A percentile compares a stretch with the other conserved stretches of the same genome.
Conservation (phyloP, 2,797 vertebrate genomes). For the Protonibea diacanthus region DNA sequence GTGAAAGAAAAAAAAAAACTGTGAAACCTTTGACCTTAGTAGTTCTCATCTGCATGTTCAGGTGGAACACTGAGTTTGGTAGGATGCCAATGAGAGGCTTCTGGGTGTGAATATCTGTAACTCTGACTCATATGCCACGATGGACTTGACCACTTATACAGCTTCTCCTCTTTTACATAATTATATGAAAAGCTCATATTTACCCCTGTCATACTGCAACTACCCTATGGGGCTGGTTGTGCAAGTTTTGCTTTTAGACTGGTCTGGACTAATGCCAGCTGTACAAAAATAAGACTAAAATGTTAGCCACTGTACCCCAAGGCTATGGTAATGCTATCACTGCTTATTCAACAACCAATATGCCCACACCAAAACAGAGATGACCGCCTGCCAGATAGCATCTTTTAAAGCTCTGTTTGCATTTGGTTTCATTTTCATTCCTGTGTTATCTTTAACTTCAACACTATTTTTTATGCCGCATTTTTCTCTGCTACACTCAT, state of each 20-base stretch:
- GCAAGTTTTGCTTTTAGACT: neutral
- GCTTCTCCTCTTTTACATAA: neutral
- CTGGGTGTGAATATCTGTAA: constrained; percentile 22
- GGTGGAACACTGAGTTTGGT: neutral
- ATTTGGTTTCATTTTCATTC: neutral
- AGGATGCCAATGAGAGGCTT: constrained; percentile 9
- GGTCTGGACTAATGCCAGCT: neutral
- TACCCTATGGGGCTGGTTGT: constrained; percentile 20
- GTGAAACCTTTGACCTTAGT: neutral
- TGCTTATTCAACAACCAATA: neutral
- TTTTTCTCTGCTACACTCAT: neutral
- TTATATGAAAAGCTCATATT: constrained; percentile 17
- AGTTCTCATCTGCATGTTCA: constrained; percentile 12
- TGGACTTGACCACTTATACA: constrained; percentile 18
- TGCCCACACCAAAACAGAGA: neutral
- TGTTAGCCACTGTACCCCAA: neutral
- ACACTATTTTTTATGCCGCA: neutral
- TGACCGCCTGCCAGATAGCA: neutral
- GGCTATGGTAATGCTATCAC: neutral
- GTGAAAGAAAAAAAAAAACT: constrained; percentile 15
- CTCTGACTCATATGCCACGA: neutral
- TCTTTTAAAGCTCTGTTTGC: neutral
- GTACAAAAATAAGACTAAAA: constrained; percentile 2
- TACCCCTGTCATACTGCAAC: neutral
- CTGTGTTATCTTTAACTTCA: neutral